Evolutionary conservation across 2,797 vertebrate genomes (phyloP), one percentile per base, ranked within the genome.

Genomic region (Phalloptychus januarius): DNA sequence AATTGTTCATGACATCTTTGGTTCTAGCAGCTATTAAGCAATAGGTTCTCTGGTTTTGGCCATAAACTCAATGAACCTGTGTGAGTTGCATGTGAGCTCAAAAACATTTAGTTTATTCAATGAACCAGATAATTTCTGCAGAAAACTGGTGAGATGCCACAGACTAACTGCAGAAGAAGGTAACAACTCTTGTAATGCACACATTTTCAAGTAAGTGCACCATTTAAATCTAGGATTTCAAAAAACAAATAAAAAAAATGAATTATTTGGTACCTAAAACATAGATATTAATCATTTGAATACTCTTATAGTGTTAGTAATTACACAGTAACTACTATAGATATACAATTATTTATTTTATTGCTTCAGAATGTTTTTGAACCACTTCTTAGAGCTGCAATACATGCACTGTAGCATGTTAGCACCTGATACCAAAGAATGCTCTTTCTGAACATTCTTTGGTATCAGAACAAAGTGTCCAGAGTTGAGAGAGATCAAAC

Each of bases 381-480:
- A 42, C 18, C 38, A 69, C 38, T 25, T 69, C 65, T 42, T 42
- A 12, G 38, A n/a, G 31, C 23, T 25, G 20, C 71, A 74, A 69
- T 7, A 5, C 42, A 4, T 67, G 44, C 23, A 40, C 16, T 50
- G 44, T 44, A 23, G 15, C 44, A 7, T 44, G 48, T 33, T 54
- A 56, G 25, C 54, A 78, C 52, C 42, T 71, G n/a, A n/a, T n/a
- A n/a, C n/a, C n/a, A n/a, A n/a, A n/a, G n/a, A n/a, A n/a, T n/a
- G n/a, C n/a, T 25, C 54, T 72, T 50, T 72, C 44, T 72, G 10
- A 72, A 16, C 33, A 28, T 46, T 75, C 50, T 45, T 31, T 23
- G 36, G 42, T 54, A 36, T 23, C 50, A 75, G 65, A 79, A 13
- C 48, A 79, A 54, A 56, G 72, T n/a, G 28, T 36, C 52, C 52